phyloP scores from a whole-genome alignment of 2,113 vertebrate species.

The Bos indicus region DNA sequence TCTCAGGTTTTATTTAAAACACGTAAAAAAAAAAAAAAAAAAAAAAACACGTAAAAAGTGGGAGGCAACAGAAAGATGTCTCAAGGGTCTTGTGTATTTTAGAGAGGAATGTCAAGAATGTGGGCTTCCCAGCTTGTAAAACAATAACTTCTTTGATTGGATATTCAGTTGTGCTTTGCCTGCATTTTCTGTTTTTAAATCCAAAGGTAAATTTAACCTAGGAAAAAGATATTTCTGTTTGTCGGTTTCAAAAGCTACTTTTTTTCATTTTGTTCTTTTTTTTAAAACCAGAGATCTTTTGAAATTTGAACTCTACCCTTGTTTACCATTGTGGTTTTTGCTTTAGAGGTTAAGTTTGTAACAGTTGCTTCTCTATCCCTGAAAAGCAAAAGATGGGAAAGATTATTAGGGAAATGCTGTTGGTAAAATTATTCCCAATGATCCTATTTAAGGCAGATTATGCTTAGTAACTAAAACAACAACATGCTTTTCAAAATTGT shows the following conservation, averaged over 20 bases:
- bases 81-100: slow-evolving; percentile 59
- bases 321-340: slow-evolving; percentile 23
- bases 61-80: slow-evolving; percentile 39
- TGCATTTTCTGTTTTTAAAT: slow-evolving; percentile 63
- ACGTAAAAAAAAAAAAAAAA: slow-evolving; percentile 35
- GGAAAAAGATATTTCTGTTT: slow-evolving; percentile 45
- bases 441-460: neutral
- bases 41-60: slow-evolving; percentile 44
- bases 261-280: neutral
- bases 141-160: slow-evolving; percentile 65
- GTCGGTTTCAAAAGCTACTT: slow-evolving; percentile 43
- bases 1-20: slow-evolving; percentile 57
- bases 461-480: neutral
- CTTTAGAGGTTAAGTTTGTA: slow-evolving; percentile 28
- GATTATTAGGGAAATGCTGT: neutral
- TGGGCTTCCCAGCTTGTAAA: slow-evolving; percentile 49
- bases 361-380: neutral
- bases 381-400: neutral
- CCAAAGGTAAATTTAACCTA: slow-evolving; percentile 70
- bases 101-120: slow-evolving; percentile 56
- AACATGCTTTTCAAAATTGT: neutral
- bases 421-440: neutral
- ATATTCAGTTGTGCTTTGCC: slow-evolving; percentile 22
- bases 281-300: slow-evolving; percentile 11
- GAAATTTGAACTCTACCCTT: slow-evolving; percentile 63